These are phyloP conservation scores for Meteorus sp. DNA, from an alignment of 1,140 invertebrate species.

Conservation along the genomic window DNA sequence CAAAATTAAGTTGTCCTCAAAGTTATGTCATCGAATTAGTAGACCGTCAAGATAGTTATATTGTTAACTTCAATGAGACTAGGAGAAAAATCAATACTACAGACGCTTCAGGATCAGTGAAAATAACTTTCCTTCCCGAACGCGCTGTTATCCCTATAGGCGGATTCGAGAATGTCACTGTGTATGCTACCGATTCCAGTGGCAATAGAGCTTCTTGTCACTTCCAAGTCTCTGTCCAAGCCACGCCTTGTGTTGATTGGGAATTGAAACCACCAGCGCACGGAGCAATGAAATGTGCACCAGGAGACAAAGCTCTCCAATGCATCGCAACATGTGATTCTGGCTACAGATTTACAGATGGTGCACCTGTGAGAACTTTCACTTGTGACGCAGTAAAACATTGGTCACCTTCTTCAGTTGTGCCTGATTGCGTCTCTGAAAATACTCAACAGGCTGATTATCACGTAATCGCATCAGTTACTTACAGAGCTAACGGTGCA, in stretches of 20 bases:
- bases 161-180: slow-evolving; percentile 93
- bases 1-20: slow-evolving; percentile 90
- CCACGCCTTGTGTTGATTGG: slow-evolving; percentile 93
- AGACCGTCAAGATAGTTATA: slow-evolving; percentile 86
- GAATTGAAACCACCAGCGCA: slow-evolving; percentile 86
- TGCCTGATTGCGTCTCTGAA: slow-evolving; percentile 93
- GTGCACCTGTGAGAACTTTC: slow-evolving; percentile 83
- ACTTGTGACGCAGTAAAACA: slow-evolving; percentile 75
- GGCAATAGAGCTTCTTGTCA: slow-evolving; percentile 89
- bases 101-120: slow-evolving; percentile 88
- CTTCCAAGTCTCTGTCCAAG: slow-evolving; percentile 93
- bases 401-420: slow-evolving; percentile 83
- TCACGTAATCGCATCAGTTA: slow-evolving; percentile 85
- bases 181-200: slow-evolving; percentile 84
- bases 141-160: slow-evolving; percentile 85
- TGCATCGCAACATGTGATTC: slow-evolving; percentile 90
- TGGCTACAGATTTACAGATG: slow-evolving; percentile 92
- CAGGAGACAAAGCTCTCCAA: slow-evolving; percentile 78
- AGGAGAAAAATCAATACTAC: slow-evolving; percentile 81
- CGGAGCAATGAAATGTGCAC: slow-evolving; percentile 84
- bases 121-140: slow-evolving; percentile 81
- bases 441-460: slow-evolving; percentile 92
- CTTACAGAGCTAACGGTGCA: slow-evolving; percentile 86
- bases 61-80: slow-evolving; percentile 92
- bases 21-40: slow-evolving; percentile 93